These are phyloP conservation scores for Pissodes strobi DNA, from an alignment of 1,140 invertebrate genomes.

Conservation along the genomic window DNA sequence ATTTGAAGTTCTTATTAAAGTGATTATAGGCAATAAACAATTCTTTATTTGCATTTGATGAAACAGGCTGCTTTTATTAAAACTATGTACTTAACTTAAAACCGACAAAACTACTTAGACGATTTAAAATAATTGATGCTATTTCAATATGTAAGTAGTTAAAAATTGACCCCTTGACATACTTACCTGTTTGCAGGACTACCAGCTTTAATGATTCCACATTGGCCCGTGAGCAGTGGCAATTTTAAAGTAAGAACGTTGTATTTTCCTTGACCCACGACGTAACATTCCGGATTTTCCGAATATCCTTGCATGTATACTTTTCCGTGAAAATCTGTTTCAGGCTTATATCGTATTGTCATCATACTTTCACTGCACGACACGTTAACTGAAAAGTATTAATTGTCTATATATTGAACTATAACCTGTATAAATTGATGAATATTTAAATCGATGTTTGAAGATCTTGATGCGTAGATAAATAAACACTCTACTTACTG, in stretches of 20 bases:
- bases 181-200: constrained; percentile 38
- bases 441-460: too few species aligned
- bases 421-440: not conserved
- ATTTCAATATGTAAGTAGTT: too few species aligned
- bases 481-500: constrained; percentile 52
- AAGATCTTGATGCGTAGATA: too few species aligned
- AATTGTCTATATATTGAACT: not conserved
- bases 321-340: constrained; percentile 62
- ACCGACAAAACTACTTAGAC: too few species aligned
- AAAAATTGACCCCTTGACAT: constrained; percentile 16
- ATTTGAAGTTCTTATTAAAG: too few species aligned
- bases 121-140: too few species aligned
- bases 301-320: constrained; percentile 66
- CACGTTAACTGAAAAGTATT: constrained; percentile 60
- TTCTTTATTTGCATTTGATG: too few species aligned
- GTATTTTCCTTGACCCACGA: constrained; percentile 41
- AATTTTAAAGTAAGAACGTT: constrained; percentile 40
- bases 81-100: too few species aligned
- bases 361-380: constrained; percentile 61
- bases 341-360: constrained; percentile 62
- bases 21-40: too few species aligned
- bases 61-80: too few species aligned
- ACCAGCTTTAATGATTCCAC: constrained; percentile 47
- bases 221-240: constrained; percentile 39
- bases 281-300: constrained; percentile 59